Conservation (phyloP, 2,797 vertebrate genomes). For the Paratrypauchen microcephalus region DNA sequence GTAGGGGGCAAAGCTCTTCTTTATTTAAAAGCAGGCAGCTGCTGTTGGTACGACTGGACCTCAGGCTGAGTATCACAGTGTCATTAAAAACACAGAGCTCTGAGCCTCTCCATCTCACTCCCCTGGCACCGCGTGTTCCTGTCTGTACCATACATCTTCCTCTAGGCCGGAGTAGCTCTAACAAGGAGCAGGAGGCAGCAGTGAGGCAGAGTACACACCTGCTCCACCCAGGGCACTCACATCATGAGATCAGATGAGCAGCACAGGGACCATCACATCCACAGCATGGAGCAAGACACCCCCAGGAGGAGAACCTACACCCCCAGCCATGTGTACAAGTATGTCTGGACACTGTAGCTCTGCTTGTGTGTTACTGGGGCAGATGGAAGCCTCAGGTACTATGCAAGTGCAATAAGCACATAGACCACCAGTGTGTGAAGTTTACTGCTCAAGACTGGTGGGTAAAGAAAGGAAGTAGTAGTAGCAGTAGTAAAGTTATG, state of each 20-base stretch:
- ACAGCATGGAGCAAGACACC: background rate
- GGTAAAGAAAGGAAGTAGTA: background rate
- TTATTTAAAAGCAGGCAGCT: slow-evolving; percentile 78
- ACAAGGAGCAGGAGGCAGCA: slow-evolving; percentile 67
- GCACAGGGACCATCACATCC: slow-evolving; percentile 17
- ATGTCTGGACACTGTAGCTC: background rate
- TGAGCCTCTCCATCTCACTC: slow-evolving; percentile 59
- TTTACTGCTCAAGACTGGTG: background rate
- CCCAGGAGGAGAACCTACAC: background rate
- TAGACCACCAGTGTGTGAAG: background rate
- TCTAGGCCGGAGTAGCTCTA: slow-evolving; percentile 63
- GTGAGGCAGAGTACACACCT: slow-evolving; percentile 35
- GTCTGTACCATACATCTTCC: slow-evolving; percentile 74
- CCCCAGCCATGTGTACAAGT: background rate
- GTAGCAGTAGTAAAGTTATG: background rate
- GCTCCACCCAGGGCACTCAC: slow-evolving; percentile 35
- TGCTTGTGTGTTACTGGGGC: background rate
- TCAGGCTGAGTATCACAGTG: slow-evolving; percentile 65
- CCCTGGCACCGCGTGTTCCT: slow-evolving; percentile 61
- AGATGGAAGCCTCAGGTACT: background rate
- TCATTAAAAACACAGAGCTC: slow-evolving; percentile 67
- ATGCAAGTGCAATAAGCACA: background rate
- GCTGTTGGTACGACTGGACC: slow-evolving; percentile 70
- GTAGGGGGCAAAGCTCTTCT: slow-evolving; percentile 54
- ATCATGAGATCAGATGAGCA: slow-evolving; percentile 32